Percentiles rank a stretch among this genome's conserved stretches.
Evolutionary conservation across 37 sponge, comb jelly and placozoan genomes (phyloP).

Genomic region (Mnemiopsis leidyi): DNA sequence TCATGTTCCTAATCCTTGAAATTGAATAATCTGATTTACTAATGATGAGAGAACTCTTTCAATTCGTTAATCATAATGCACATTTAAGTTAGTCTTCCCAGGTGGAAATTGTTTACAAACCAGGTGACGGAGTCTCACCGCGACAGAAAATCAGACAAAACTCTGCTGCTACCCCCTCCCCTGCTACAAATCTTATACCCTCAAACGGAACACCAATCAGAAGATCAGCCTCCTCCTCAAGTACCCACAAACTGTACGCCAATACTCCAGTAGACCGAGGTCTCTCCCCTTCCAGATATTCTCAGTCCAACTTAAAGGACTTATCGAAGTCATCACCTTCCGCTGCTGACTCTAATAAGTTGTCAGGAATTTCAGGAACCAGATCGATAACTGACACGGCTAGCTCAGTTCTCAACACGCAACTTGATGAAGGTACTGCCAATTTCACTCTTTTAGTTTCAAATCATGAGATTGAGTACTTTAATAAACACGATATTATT

Average conservation of each 20-base stretch:
- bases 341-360: background rate
- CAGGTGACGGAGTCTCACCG: conserved; percentile 19
- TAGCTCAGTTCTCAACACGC: background rate
- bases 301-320: background rate
- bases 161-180: background rate
- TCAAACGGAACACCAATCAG: background rate
- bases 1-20: too few relatives aligned
- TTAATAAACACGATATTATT: too few relatives aligned
- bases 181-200: background rate
- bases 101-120: conserved; percentile 51
- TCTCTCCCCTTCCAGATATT: background rate
- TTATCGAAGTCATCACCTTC: background rate
- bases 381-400: conserved; percentile 60
- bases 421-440: conserved; percentile 35
- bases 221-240: background rate
- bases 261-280: background rate
- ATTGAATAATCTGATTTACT: too few relatives aligned
- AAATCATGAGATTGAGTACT: too few relatives aligned
- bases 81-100: conserved; percentile 50
- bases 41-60: too few relatives aligned
- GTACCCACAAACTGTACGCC: background rate
- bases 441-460: too few relatives aligned
- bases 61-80: background rate
- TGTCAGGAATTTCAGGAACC: background rate
- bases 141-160: conserved; percentile 27